Conservation (phyloP, 2,113 vertebrate species). For the Natator depressus region DNA sequence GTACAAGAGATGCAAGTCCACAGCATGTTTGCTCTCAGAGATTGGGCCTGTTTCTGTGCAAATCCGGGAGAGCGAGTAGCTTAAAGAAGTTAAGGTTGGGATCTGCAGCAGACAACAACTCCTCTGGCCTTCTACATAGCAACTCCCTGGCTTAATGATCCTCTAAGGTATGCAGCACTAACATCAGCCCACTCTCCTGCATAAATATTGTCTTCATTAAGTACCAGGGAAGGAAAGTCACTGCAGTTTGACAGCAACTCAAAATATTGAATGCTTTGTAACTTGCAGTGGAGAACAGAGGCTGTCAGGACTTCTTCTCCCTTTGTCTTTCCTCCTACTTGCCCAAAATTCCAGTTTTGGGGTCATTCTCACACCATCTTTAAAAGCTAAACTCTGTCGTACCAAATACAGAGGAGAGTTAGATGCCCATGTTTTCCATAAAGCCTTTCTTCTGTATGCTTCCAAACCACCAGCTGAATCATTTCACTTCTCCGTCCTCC, state of each 20-base stretch:
- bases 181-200: not conserved
- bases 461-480: not conserved
- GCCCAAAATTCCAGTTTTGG: not conserved
- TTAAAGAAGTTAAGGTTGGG: not conserved
- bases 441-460: not conserved
- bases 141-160: not conserved
- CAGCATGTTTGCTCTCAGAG: accelerated
- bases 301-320: slow-evolving; percentile 5
- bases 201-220: not conserved
- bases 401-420: not conserved
- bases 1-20: not conserved
- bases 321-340: not conserved
- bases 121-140: not conserved
- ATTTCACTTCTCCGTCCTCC: not conserved
- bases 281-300: not conserved
- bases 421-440: not conserved
- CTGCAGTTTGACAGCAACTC: not conserved
- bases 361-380: not conserved
- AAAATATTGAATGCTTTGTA: not conserved
- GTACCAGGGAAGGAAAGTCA: not conserved
- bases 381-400: slow-evolving; percentile 13
- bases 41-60: not conserved
- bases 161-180: not conserved
- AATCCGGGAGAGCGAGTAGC: accelerated
- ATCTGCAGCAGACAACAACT: not conserved